Evolutionary conservation across 2,888 invertebrate genomes (phyloP), one percentile per base, ranked within the genome.

Genomic region (Hyposoter dolosus): DNA sequence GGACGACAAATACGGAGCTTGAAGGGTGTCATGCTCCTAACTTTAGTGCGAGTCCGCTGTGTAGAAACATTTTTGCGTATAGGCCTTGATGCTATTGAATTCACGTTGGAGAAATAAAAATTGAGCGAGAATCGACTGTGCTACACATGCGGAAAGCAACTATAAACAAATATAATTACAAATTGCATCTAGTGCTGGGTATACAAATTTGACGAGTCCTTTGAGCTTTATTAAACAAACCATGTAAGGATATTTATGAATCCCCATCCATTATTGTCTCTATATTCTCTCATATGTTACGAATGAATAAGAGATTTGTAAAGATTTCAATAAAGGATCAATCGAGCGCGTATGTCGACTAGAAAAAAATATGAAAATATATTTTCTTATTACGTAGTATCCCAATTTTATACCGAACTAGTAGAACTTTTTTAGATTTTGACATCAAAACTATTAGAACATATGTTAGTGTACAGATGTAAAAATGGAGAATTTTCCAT

Each of bases 291-390:
- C 63, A 56, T 69, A 65, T 69, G 28, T 50, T 35, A 40, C 43
- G 23, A n/a, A 63, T 43, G 63, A 80, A 32, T 10, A 50, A n/a
- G 69, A 68, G 28, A 69, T 72, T 68, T 76, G 60, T 75, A 75
- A 84, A 84, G 35, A 69, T 65, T 76, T 80, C 74, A 76, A 82
- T 71, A 69, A 76, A 82, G 45, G 19, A 50, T 68, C 77, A 53
- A 28, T 50, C 66, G 35, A 50, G 56, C 65, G 56, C 35, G 19
- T 69, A 69, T 60, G 35, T 50, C 76, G 17, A 40, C 56, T 45
- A 40, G 60, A 69, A 50, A 45, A 76, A 69, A n/a, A 45, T 15
- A 60, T 60, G 12, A 45, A 17, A 32, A 28, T 45, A 15, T 45
- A 19, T 72, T 4, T 72, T 17, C 17, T 19, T 28, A 45, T 43